phyloP scores from a whole-genome alignment of 2,888 invertebrate species.

The Nomada lathburiana region DNA sequence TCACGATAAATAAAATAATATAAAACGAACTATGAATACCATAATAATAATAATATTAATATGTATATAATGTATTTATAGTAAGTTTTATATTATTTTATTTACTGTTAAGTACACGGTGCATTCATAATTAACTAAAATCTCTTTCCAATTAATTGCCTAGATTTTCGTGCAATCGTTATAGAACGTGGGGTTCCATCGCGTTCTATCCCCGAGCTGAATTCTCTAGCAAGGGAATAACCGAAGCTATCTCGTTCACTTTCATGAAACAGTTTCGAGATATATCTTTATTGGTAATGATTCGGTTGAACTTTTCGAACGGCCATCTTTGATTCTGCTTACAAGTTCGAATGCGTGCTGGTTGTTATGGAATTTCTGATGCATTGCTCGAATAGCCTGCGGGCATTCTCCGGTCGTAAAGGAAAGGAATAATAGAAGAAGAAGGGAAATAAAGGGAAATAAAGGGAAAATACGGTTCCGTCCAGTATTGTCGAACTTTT shows the following conservation, averaged over 20 bases:
- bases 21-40: no score
- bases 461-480: constrained; percentile 17
- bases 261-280: not conserved
- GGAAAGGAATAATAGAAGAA: constrained; percentile 19
- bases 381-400: constrained; percentile 9
- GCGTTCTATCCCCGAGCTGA: no score
- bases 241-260: not conserved
- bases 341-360: not conserved
- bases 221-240: not conserved
- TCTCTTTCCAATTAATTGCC: no score
- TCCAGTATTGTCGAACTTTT: constrained; percentile 27
- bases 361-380: constrained; percentile 5
- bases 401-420: constrained; percentile 10
- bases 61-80: no score
- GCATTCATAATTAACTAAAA: no score
- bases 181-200: no score
- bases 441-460: constrained; percentile 13
- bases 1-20: no score
- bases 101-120: no score
- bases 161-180: no score
- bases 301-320: not conserved
- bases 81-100: no score
- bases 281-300: not conserved
- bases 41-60: no score
- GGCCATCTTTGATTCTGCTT: not conserved